These are phyloP conservation scores for Chirona hameri DNA, from an alignment of 2,888 invertebrate genomes.

Conservation along the genomic window DNA sequence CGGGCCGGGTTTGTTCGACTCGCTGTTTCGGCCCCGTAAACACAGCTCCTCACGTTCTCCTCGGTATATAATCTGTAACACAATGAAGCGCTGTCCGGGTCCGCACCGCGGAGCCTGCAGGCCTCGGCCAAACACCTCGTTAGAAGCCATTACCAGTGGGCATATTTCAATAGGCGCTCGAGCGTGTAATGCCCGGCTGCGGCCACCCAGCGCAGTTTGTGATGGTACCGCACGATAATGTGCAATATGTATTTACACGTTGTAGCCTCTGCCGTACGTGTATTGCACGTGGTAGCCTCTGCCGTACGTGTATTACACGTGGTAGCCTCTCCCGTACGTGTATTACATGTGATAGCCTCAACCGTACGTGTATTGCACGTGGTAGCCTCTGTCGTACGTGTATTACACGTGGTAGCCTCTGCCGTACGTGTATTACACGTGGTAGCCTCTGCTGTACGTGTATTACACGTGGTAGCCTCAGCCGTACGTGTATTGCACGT, in stretches of 20 bases:
- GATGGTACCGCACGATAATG: neutral
- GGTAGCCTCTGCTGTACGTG: neutral
- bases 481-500: no score
- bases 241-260: neutral
- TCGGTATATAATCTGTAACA: neutral
- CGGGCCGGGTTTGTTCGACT: neutral
- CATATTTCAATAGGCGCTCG: constrained; percentile 22
- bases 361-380: neutral
- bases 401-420: no score
- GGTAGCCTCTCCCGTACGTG: no score
- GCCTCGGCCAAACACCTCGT: constrained; percentile 7
- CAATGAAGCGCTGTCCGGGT: neutral
- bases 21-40: neutral
- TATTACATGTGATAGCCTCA: neutral
- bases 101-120: neutral
- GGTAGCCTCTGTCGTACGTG: no score
- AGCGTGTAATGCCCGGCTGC: neutral
- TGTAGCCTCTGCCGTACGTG: neutral
- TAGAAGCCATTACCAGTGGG: constrained; percentile 2
- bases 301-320: no score
- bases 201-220: neutral
- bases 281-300: no score
- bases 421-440: no score
- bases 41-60: neutral
- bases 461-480: no score